Evolutionary conservation across 2,888 invertebrate species (phyloP), one percentile per base, ranked within the genome.

Genomic region (Erpobdella octoculata): DNA sequence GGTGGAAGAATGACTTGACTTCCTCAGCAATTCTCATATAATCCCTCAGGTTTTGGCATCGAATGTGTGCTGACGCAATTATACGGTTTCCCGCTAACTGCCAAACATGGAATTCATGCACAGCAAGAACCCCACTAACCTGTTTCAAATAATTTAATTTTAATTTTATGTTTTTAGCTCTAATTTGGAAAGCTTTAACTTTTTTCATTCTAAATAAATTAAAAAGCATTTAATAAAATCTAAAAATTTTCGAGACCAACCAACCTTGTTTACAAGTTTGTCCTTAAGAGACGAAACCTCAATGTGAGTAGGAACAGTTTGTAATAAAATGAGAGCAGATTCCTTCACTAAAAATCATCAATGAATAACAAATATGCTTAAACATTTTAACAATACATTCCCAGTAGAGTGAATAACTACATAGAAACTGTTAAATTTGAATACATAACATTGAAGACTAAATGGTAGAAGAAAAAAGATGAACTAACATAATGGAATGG

Each of bases 31-130:
- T 91, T 81, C 91, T 90, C 93, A 96, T 95, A 83, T 97, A 97
- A 81, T 96, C 96, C 1, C 77, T 75, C 72, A 95, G 85, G 84
- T 94, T 95, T 78, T 91, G 89, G 86, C 95, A 95, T 78, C 91
- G 89, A 80, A 97, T 93, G 82, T 97, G 96, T 5, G 95, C 95
- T 18, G 96, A 95, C 69, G 96, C 96, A 77, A 97, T 95, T 76
- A 96, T 95, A 76, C 94, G 88, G 84, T 95, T 93, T 0, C 95
- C 95, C 48, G 95, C 93, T 78, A 97, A 85, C 85, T 96, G 96
- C 97, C 97, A 97, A 15, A 97, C 93, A 82, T 97, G 96, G 82
- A 97, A 95, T 84, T 97, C 96, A 81, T 97, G 96, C 0, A 97
- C 93, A 0, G 93, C 95, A 71, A 94, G 83, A 35, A 97, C 93